Evolutionary conservation across 2,113 vertebrate species (phyloP), one percentile per base, ranked within the genome.

Genomic region (Dunckerocampus dactyliophorus): DNA sequence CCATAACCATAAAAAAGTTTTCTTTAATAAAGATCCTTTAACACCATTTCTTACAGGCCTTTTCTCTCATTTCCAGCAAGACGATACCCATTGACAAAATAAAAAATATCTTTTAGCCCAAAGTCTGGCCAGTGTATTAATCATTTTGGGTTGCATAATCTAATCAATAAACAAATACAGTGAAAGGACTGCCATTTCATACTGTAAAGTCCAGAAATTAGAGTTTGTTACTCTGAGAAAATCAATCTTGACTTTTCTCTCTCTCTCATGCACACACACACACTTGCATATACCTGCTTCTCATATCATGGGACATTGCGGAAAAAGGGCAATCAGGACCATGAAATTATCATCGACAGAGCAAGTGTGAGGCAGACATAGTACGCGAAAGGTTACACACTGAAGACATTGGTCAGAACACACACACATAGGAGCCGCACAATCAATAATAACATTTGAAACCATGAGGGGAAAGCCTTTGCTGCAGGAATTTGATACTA

Each of bases 151-250:
- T 28, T 28, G 24, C 24, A 28, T 28, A 28, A 3, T 28, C 24
- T 28, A 28, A 28, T 5, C 24, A 28, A 28, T 5, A 28, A 28
- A 28, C 2, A 28, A 28, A 28, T 28, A 28, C 2, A 3, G 2
- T 28, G 24, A 62, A 57, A 80, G 62, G 73, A 63, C 54, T 81
- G 79, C 82, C 79, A 78, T 74, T 82, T 77, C 67, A 64, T 63
- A 68, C 68, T 55, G 61, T 68, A 21, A 67, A 73, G 71, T 71
- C 60, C 42, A 63, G 61, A 43, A 63, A n/a, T n/a, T 65, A 48
- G 65, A 83, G 74, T 78, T 79, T 84, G 76, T 88, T 81, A 80
- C 75, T 65, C 51, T 52, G 53, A 74, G 53, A 79, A 85, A 89
- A 89, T 87, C 42, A 24, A 87, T 89, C 60, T 76, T 59, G 7